A percentile compares a stretch with the other conserved stretches of the same genome.
Conservation (phyloP, 1,140 invertebrate species). For the Chionoecetes opilio region DNA sequence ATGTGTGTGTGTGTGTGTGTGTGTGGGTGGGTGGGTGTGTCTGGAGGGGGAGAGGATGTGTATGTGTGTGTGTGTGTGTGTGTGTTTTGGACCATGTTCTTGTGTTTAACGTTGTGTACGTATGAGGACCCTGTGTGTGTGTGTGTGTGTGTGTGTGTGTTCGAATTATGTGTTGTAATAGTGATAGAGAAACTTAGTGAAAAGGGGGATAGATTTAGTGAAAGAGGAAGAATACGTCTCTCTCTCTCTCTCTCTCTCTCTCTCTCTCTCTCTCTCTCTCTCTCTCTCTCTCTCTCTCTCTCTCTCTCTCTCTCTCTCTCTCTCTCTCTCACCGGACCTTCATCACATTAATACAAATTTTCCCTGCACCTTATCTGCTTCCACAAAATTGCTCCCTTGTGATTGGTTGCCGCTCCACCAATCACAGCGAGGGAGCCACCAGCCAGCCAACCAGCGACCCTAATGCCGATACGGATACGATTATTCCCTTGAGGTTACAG, state of each 20-base stretch:
- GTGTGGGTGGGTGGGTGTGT: not conserved
- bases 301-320: conserved; percentile 18
- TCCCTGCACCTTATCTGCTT: not conserved
- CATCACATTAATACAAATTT: too few species aligned
- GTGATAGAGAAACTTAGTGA: too few species aligned
- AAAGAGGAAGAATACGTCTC: not conserved
- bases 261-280: not conserved
- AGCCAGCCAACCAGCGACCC: too few species aligned
- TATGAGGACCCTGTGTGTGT: conserved; percentile 14
- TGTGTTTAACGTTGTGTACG: too few species aligned
- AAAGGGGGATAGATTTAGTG: not conserved
- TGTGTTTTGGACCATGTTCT: too few species aligned
- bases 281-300: conserved; percentile 23
- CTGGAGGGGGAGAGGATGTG: too few species aligned
- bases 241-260: not conserved
- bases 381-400: not conserved
- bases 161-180: not conserved
- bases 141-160: conserved; percentile 13
- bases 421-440: not conserved
- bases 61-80: too few species aligned
- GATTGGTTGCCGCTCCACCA: not conserved
- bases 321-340: not conserved
- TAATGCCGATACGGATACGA: too few species aligned
- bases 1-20: conserved; percentile 13
- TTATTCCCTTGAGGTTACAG: too few species aligned